Conservation (phyloP, 1,140 invertebrate genomes). For the Drosophila ambigua region DNA sequence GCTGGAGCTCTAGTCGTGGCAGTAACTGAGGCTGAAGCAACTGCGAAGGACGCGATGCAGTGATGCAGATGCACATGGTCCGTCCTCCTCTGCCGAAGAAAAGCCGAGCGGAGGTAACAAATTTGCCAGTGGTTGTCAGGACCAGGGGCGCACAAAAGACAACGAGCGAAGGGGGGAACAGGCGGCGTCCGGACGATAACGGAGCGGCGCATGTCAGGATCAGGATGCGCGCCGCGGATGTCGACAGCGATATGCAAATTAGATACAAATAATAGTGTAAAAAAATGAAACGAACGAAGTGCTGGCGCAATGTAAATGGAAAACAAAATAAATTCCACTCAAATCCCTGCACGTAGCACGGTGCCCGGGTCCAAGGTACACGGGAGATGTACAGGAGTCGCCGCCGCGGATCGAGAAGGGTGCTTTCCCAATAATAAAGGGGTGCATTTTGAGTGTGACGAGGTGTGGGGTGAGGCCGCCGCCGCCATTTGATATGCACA, state of each 20-base stretch:
- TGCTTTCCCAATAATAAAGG: conserved; percentile 40
- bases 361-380: conserved; percentile 25
- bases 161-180: conserved; percentile 39
- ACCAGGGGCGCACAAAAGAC: conserved; percentile 47
- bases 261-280: conserved; percentile 77
- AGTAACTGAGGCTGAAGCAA: not conserved
- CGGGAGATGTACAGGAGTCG: no score
- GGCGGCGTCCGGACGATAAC: conserved; percentile 50
- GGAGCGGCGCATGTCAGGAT: conserved; percentile 66
- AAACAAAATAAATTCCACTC: conserved; percentile 74
- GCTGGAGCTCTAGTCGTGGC: not conserved
- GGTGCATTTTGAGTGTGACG: conserved; percentile 37
- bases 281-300: conserved; percentile 36
- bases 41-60: conserved; percentile 43
- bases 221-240: conserved; percentile 63
- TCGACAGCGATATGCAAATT: conserved; percentile 76
- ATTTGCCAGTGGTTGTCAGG: conserved; percentile 63
- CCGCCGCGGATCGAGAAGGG: conserved; percentile 8
- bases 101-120: conserved; percentile 33
- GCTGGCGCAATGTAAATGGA: conserved; percentile 66
- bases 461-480: conserved; percentile 6
- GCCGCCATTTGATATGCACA: conserved; percentile 76
- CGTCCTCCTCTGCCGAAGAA: no score
- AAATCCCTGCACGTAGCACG: conserved; percentile 47
- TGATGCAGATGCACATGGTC: conserved; percentile 68